Percentiles rank a stretch among this genome's conserved stretches.
These are phyloP conservation scores for Uloborus plumipes DNA, from an alignment of 2,888 invertebrate genomes.

Conservation along the genomic window DNA sequence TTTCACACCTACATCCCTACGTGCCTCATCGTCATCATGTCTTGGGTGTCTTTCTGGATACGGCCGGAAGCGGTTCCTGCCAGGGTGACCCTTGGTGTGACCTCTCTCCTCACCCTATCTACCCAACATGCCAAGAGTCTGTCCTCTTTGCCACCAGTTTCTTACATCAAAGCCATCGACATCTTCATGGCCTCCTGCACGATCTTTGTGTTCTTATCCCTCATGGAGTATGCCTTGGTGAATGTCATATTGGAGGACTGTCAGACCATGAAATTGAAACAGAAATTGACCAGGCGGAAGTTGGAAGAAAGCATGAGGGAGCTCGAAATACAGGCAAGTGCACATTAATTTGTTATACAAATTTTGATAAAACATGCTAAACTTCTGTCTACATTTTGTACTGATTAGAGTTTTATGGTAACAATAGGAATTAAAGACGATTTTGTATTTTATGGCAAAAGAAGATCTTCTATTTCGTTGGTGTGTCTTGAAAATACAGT, in stretches of 20 bases:
- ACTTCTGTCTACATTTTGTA: neutral
- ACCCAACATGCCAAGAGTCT: constrained; percentile 95
- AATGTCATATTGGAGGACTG: constrained; percentile 76
- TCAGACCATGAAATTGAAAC: constrained; percentile 38
- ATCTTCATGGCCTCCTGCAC: constrained; percentile 73
- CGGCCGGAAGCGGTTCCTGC: constrained; percentile 59
- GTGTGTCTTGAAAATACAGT: no score
- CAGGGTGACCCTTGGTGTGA: constrained; percentile 62
- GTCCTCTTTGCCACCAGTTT: constrained; percentile 90
- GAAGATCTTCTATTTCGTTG: neutral
- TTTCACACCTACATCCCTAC: constrained; percentile 94
- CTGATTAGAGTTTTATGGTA: neutral
- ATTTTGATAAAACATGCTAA: neutral
- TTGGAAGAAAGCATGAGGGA: constrained; percentile 35
- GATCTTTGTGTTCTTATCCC: constrained; percentile 73
- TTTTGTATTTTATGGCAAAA: neutral
- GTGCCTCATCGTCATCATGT: constrained; percentile 92
- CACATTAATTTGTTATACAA: neutral
- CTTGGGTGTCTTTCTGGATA: constrained; percentile 95
- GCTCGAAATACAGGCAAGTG: constrained; percentile 4
- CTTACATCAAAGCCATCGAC: constrained; percentile 81
- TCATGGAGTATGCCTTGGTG: constrained; percentile 73
- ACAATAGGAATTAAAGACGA: neutral
- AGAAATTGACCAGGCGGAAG: constrained; percentile 19
- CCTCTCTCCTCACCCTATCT: constrained; percentile 78